Evolutionary conservation across 2,113 vertebrate species (phyloP), one percentile per base, ranked within the genome.

Genomic region (Gambusia holbrooki): DNA sequence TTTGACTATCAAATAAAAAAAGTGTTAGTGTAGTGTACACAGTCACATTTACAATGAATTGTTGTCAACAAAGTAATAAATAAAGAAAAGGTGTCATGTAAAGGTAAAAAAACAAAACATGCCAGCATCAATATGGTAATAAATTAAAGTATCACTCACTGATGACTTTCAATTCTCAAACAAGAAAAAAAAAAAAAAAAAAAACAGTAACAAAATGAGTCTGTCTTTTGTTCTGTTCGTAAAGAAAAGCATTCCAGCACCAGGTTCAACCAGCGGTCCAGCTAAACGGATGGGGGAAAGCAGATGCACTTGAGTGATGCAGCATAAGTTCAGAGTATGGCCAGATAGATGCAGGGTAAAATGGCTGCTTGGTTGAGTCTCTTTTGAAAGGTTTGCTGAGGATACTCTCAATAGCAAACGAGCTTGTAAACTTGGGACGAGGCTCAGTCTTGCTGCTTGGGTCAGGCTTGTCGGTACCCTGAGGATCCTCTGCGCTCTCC

Each of bases 351-450:
- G 73, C 37, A 9, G 90, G 82, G 2, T 69, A 67, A 61, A 48
- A 25, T 8, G 61, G 17, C 1, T 64, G 71, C 2, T 0, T 35
- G 15, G 51, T 51, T 11, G 84, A 88, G 78, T 93, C 92, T 75
- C 86, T 92, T 74, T 93, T 95, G 84, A 96, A 97, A 0, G 97
- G 96, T n/a, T 91, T 94, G 88, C 96, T 96, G 80, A 98, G 94
- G 91, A 98, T 96, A 93, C 94, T 98, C 80, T 98, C 97, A 77
- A 98, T 98, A 33, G 97, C 95, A 61, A 98, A 98, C 2, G 97
- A 95, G 73, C 97, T 97, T 35, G 95, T 96, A 73, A 98, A 98
- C 86, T 96, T 97, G 74, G 91, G 71, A 13, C 77, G 66, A 2
- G 90, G n/a, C 0, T 86, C 79, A 17, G 76, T 69, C 30, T 62